A percentile compares a stretch with the other conserved stretches of the same genome.
phyloP scores from a whole-genome alignment of 2,113 vertebrate species.

The Triplophysa rosa region DNA sequence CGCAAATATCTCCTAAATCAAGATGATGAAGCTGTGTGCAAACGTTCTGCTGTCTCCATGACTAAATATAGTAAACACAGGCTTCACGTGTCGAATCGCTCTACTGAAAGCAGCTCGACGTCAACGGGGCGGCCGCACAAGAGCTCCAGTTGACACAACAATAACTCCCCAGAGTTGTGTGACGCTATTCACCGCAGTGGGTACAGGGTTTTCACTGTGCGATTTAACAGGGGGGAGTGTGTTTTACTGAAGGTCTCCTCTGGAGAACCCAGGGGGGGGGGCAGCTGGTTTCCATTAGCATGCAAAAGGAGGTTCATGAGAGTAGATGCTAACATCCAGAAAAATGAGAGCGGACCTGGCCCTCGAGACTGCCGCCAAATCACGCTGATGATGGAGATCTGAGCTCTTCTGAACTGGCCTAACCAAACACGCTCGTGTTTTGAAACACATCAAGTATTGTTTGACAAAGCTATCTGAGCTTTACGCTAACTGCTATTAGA shows the following conservation, averaged over 20 bases:
- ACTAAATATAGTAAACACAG: constrained; percentile 19
- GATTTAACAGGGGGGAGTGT: constrained; percentile 41
- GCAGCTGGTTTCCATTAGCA: constrained; percentile 78
- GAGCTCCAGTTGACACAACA: constrained; percentile 62
- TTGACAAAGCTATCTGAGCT: constrained; percentile 6
- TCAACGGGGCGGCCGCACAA: constrained; percentile 34
- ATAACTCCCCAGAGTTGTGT: constrained; percentile 57
- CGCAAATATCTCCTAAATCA: constrained; percentile 20
- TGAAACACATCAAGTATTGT: constrained; percentile 16
- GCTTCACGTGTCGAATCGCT: background rate
- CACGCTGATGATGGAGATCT: constrained; percentile 64
- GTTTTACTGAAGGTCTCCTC: constrained; percentile 32
- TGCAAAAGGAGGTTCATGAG: constrained; percentile 63
- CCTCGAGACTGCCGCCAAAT: constrained; percentile 50
- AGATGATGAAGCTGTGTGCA: background rate
- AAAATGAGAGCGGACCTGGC: constrained; percentile 60
- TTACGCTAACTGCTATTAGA: background rate
- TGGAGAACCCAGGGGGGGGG: constrained; percentile 56
- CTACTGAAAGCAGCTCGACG: constrained; percentile 49
- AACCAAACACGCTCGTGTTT: constrained; percentile 46
- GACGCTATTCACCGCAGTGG: constrained; percentile 37
- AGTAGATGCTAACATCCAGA: constrained; percentile 68
- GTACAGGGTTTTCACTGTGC: constrained; percentile 56
- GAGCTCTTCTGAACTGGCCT: constrained; percentile 24
- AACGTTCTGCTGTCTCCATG: constrained; percentile 8